phyloP scores from a whole-genome alignment of 1,140 invertebrate genomes.

The Rhizoglyphus robini region DNA sequence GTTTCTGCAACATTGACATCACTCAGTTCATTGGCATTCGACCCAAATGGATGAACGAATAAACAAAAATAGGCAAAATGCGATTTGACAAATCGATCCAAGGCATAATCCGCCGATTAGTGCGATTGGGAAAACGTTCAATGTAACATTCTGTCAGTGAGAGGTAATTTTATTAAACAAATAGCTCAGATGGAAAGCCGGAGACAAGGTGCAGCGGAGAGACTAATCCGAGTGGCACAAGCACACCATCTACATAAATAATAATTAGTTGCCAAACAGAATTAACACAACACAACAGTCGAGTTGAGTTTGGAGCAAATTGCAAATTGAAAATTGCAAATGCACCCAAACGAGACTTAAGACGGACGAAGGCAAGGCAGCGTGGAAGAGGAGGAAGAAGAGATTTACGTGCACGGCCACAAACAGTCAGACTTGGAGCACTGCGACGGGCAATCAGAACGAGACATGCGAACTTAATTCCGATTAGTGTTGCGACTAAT shows the following conservation, averaged over 20 bases:
- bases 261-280: not conserved
- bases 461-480: not conserved
- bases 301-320: not conserved
- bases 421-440: not conserved
- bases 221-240: not conserved
- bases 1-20: not conserved
- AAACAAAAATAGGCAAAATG: not conserved
- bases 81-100: not conserved
- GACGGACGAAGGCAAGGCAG: too few species aligned
- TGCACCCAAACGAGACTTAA: not conserved
- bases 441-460: too few species aligned
- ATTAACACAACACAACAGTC: not conserved
- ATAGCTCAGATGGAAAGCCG: not conserved
- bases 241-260: not conserved
- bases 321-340: not conserved
- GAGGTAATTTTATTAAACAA: not conserved
- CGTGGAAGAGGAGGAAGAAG: not conserved
- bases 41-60: not conserved
- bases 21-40: not conserved
- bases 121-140: not conserved
- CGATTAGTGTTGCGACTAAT: not conserved
- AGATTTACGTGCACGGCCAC: not conserved
- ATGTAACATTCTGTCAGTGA: too few species aligned
- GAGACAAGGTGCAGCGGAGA: not conserved
- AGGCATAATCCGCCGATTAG: not conserved